These are phyloP conservation scores for Pseudachorutes palmiensis DNA, from an alignment of 1,140 invertebrate genomes.

Conservation along the genomic window DNA sequence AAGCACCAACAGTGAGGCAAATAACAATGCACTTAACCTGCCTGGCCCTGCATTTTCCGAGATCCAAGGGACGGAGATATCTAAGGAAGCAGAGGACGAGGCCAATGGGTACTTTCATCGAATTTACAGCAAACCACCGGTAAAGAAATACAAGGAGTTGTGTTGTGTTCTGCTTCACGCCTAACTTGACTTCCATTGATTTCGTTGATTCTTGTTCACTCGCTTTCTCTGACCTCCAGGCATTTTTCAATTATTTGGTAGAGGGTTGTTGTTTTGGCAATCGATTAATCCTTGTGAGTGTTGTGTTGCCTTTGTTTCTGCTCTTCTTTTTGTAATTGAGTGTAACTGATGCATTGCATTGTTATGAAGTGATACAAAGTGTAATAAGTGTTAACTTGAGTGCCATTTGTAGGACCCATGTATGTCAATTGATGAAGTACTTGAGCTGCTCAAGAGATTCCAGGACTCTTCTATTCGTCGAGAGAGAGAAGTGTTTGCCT, in stretches of 20 bases:
- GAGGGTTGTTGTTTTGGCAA: not conserved
- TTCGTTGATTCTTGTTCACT: not conserved
- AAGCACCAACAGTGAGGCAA: not conserved
- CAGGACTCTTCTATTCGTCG: conserved; percentile 80
- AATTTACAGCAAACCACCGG: conserved; percentile 92
- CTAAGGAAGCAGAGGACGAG: conserved; percentile 95
- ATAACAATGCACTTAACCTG: not conserved
- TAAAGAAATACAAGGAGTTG: conserved; percentile 41
- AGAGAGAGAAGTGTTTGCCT: conserved; percentile 86
- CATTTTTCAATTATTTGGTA: too few species aligned
- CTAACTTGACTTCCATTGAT: too few species aligned
- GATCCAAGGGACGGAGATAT: conserved; percentile 49
- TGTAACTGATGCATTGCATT: not conserved
- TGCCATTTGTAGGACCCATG: conserved; percentile 57
- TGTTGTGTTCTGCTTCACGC: conserved; percentile 18
- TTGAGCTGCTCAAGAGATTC: conserved; percentile 91
- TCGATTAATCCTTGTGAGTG: not conserved
- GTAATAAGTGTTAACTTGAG: not conserved
- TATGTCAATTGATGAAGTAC: conserved; percentile 80
- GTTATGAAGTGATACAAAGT: not conserved
- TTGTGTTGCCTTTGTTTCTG: not conserved
- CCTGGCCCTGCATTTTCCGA: conserved; percentile 31
- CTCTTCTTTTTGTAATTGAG: not conserved
- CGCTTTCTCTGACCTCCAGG: not conserved
- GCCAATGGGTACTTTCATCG: conserved; percentile 95